Percentiles rank a stretch among this genome's conserved stretches.
Conservation (phyloP, 2,113 vertebrate genomes). For the Gymnogyps californianus region DNA sequence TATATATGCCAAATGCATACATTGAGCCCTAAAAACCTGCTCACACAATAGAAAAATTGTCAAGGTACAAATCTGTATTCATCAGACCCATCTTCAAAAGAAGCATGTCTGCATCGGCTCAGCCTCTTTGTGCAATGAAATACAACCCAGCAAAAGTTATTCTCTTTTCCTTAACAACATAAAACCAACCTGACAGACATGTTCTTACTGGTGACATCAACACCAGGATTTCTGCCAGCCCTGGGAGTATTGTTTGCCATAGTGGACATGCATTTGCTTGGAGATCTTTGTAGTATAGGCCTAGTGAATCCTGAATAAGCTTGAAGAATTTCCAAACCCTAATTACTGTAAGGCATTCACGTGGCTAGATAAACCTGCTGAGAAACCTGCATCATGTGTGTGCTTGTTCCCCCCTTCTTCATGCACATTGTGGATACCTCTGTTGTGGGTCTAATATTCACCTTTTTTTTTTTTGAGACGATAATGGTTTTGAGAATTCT, state of each 20-base stretch:
- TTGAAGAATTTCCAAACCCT: neutral
- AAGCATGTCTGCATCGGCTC: neutral
- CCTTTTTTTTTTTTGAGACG: neutral
- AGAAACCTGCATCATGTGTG: neutral
- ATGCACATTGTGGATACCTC: neutral
- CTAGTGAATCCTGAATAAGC: neutral
- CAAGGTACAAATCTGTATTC: neutral
- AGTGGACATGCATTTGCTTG: neutral
- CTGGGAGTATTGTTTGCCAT: neutral
- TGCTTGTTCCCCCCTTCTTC: neutral
- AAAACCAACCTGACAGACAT: neutral
- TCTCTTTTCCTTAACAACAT: neutral
- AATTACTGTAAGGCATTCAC: neutral
- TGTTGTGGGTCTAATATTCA: neutral
- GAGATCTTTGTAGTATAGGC: neutral
- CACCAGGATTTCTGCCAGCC: neutral
- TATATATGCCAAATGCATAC: neutral
- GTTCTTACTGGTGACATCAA: neutral
- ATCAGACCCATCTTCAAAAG: neutral
- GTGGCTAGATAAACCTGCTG: neutral
- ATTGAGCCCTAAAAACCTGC: neutral
- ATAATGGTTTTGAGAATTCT: neutral
- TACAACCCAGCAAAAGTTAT: neutral
- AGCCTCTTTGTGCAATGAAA: neutral
- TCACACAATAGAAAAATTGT: neutral